These are phyloP conservation scores for Aporophyla lueneburgensis DNA, from an alignment of 2,888 invertebrate species.

Conservation along the genomic window DNA sequence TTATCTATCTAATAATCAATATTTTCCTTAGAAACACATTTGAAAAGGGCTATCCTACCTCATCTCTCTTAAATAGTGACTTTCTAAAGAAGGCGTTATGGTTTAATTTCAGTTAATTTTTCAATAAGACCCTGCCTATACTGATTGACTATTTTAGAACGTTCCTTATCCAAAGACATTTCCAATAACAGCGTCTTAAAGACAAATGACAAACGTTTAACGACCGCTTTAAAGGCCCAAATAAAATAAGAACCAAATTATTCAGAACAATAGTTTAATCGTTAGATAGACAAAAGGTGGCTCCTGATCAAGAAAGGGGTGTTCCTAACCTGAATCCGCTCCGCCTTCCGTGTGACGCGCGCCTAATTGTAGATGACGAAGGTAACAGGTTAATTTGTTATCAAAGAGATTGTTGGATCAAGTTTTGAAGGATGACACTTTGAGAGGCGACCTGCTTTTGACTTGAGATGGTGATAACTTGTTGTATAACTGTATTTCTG, in stretches of 20 bases:
- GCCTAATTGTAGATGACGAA: conserved; percentile 58
- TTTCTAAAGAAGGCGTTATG: no score
- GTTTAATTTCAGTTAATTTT: no score
- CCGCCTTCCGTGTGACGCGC: conserved; percentile 54
- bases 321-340: conserved; percentile 19
- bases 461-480: conserved; percentile 27
- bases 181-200: not conserved
- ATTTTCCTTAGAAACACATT: no score
- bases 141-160: not conserved
- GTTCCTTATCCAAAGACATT: conserved; percentile 13
- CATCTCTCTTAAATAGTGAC: no score
- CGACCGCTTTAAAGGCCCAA: conserved; percentile 7
- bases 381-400: conserved; percentile 63
- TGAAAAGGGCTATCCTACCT: no score
- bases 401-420: conserved; percentile 63
- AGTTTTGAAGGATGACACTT: conserved; percentile 60
- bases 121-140: not conserved
- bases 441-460: conserved; percentile 35
- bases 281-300: conserved; percentile 49
- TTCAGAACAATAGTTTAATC: conserved; percentile 37
- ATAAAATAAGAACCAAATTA: conserved; percentile 36
- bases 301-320: conserved; percentile 40
- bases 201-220: conserved; percentile 34
- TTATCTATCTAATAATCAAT: not conserved
- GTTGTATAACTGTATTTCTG: conserved; percentile 12